phyloP scores from a whole-genome alignment of 2,113 vertebrate species.

The Rhinogobius similis region DNA sequence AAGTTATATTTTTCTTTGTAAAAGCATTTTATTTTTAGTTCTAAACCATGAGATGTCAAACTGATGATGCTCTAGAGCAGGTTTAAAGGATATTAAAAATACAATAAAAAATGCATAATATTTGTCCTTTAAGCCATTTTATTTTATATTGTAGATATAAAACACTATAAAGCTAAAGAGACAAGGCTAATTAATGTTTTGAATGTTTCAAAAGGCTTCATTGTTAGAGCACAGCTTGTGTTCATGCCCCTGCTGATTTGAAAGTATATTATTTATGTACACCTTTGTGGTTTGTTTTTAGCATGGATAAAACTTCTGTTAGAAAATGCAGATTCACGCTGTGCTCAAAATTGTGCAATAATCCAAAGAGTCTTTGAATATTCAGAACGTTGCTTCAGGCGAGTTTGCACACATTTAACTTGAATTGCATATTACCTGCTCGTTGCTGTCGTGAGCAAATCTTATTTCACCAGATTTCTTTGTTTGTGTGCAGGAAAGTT shows the following conservation, averaged over 20 bases:
- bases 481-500: not conserved
- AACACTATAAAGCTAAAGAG: too few species aligned
- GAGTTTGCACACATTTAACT: not conserved
- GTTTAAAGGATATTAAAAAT: too few species aligned
- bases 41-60: too few species aligned
- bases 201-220: not conserved
- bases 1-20: too few species aligned
- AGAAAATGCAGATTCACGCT: not conserved
- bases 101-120: too few species aligned
- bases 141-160: too few species aligned
- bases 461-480: slow-evolving; percentile 1
- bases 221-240: not conserved
- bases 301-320: not conserved
- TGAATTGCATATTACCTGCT: not conserved
- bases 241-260: not conserved
- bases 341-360: not conserved
- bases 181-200: not conserved
- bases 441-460: not conserved
- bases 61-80: too few species aligned
- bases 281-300: not conserved
- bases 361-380: not conserved
- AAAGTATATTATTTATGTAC: not conserved
- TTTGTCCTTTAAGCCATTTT: too few species aligned
- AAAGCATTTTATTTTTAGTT: too few species aligned
- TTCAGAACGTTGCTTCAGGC: not conserved